phyloP scores from a whole-genome alignment of 2,888 invertebrate species.

The Leptothorax acervorum region DNA sequence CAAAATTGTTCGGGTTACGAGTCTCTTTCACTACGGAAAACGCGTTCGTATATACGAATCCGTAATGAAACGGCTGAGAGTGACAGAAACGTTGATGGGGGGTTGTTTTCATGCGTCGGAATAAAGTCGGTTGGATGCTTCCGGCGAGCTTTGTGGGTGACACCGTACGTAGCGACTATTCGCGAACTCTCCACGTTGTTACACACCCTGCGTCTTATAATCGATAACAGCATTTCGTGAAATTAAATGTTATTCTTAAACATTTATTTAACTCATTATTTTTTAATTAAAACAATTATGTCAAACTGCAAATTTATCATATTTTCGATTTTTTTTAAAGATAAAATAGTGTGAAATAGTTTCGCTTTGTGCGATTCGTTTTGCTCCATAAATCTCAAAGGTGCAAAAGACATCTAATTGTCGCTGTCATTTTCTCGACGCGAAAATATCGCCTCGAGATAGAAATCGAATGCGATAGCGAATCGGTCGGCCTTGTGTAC shows the following conservation, averaged over 20 bases:
- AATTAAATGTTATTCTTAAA: slow-evolving; percentile 16
- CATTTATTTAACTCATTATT: not conserved
- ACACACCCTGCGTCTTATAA: slow-evolving; percentile 24
- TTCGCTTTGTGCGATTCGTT: not conserved
- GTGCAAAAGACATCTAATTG: not conserved
- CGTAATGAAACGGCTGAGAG: slow-evolving; percentile 66
- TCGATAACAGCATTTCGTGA: slow-evolving; percentile 29
- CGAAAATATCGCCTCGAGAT: not conserved
- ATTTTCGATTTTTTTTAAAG: not conserved
- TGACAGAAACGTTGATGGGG: slow-evolving; percentile 72
- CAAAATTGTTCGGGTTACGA: slow-evolving; percentile 52
- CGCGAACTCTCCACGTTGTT: slow-evolving; percentile 53
- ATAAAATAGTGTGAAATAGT: not conserved
- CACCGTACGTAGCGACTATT: slow-evolving; percentile 58
- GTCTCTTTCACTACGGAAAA: slow-evolving; percentile 35
- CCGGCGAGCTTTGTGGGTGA: slow-evolving; percentile 74
- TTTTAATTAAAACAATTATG: not conserved
- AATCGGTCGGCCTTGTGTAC: slow-evolving; percentile 11
- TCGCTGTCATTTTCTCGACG: not conserved
- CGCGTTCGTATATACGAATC: slow-evolving; percentile 47
- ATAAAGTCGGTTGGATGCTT: slow-evolving; percentile 75
- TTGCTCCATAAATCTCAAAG: not conserved
- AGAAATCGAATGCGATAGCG: slow-evolving; percentile 17
- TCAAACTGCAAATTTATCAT: not conserved
- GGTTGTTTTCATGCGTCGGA: slow-evolving; percentile 74